These are phyloP conservation scores for Lamellibrachia luymesi DNA, from an alignment of 1,140 invertebrate species.

Conservation along the genomic window DNA sequence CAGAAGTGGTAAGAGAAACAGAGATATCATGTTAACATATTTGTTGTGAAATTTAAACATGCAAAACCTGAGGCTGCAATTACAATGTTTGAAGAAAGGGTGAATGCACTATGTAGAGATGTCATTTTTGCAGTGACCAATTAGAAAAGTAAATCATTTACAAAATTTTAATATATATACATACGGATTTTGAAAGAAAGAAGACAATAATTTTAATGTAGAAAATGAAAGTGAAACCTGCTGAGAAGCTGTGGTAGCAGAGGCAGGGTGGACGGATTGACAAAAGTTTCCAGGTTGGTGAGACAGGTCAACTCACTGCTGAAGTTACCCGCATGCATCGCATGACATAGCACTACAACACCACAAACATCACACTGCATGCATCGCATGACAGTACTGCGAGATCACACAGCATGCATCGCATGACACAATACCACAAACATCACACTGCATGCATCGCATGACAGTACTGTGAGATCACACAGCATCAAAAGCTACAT, in stretches of 20 bases:
- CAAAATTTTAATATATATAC: neutral
- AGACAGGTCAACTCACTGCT: slow-evolving; percentile 41
- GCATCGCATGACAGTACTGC: too few species aligned
- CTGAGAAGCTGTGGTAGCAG: slow-evolving; percentile 37
- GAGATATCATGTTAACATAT: neutral
- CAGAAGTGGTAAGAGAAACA: neutral
- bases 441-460: too few species aligned
- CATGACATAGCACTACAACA: slow-evolving; percentile 35
- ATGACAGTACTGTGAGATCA: too few species aligned
- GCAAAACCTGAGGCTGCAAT: neutral
- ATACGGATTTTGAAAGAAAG: neutral
- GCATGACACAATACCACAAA: too few species aligned
- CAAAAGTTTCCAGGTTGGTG: slow-evolving; percentile 38
- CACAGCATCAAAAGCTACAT: too few species aligned
- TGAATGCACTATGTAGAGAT: neutral
- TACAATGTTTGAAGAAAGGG: neutral
- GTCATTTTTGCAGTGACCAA: neutral
- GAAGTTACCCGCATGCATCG: slow-evolving; percentile 40
- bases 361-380: too few species aligned
- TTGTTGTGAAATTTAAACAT: neutral
- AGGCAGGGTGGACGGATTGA: slow-evolving; percentile 35
- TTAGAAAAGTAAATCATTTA: neutral
- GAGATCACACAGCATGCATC: too few species aligned
- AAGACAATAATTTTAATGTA: neutral
- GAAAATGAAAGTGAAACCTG: slow-evolving; percentile 17